These are phyloP conservation scores for Rhopalosiphum padi DNA, from an alignment of 1,140 invertebrate genomes.

Conservation along the genomic window DNA sequence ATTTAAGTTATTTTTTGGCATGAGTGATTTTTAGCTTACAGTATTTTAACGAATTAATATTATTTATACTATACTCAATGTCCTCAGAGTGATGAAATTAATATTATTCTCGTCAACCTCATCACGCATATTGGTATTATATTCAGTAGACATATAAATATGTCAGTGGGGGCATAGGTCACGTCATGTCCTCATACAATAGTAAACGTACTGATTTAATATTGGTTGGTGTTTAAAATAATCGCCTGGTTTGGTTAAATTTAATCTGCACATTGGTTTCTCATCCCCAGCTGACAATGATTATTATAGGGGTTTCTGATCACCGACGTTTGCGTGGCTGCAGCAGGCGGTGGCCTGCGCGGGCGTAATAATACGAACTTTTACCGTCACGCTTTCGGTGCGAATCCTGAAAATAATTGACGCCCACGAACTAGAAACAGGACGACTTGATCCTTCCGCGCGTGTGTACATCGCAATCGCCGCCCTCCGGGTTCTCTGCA, in stretches of 20 bases:
- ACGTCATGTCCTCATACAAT: no score
- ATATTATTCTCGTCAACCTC: no score
- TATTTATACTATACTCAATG: no score
- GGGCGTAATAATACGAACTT: neutral
- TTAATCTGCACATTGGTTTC: neutral
- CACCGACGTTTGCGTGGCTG: no score
- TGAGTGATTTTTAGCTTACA: neutral
- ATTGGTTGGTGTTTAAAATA: neutral
- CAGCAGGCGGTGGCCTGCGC: no score
- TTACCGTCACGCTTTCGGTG: neutral
- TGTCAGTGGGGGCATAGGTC: no score
- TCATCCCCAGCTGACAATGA: neutral
- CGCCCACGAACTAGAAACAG: neutral
- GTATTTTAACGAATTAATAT: neutral
- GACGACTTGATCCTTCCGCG: neutral
- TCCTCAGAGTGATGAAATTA: no score
- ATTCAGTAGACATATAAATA: no score
- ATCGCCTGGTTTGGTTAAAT: neutral
- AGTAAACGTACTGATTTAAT: neutral
- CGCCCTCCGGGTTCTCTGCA: neutral
- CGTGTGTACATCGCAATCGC: neutral
- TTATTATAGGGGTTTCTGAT: neutral
- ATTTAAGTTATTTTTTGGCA: neutral
- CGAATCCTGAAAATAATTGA: neutral
- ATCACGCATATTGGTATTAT: no score